Percentiles rank a stretch among this genome's conserved stretches.
phyloP scores from a whole-genome alignment of 2,797 vertebrate genomes.

The Vireo griseus region DNA sequence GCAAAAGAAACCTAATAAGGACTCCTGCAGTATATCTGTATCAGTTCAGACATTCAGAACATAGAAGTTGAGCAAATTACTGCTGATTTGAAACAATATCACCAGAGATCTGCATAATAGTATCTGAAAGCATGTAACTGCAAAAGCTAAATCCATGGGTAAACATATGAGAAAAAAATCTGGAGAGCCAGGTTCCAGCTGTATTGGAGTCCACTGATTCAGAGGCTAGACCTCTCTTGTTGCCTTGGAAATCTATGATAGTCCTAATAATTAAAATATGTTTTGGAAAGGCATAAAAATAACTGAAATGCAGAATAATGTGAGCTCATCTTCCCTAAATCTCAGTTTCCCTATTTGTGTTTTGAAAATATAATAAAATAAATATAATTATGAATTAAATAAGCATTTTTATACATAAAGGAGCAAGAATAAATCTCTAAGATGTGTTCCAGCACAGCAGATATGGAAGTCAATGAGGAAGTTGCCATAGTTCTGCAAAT shows the following conservation, averaged over 20 bases:
- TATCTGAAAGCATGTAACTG: background rate
- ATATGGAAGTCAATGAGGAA: background rate
- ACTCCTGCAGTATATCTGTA: background rate
- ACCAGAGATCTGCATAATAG: background rate
- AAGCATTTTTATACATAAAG: background rate
- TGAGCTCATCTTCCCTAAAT: rapidly evolving
- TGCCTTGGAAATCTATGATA: background rate
- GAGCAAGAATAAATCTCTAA: background rate
- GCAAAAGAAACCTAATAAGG: background rate
- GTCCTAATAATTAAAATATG: background rate
- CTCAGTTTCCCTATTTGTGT: background rate
- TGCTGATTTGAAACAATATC: background rate
- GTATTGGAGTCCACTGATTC: background rate
- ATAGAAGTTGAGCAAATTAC: background rate
- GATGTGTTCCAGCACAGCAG: background rate
- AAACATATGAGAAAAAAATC: background rate
- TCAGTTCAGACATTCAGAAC: background rate
- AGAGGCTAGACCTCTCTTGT: background rate
- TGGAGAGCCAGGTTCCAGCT: background rate
- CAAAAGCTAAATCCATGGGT: background rate
- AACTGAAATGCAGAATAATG: background rate
- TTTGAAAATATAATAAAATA: background rate
- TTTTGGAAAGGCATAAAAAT: background rate
- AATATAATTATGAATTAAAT: background rate
- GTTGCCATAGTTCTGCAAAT: background rate